Evolutionary conservation across 2,113 vertebrate species (phyloP).

Genomic region (Passerina amoena): DNA sequence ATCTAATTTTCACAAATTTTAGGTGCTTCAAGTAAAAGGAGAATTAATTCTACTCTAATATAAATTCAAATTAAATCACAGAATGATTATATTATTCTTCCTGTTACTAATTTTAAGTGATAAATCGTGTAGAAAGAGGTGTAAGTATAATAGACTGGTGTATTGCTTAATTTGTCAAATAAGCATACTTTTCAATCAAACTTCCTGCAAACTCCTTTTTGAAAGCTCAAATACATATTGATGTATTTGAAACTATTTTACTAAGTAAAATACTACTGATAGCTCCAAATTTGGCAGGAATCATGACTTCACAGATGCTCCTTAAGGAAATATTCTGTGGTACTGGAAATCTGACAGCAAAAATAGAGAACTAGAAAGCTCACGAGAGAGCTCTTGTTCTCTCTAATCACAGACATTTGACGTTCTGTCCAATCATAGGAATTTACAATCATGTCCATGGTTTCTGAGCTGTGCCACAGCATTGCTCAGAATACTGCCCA

Average conservation of each 20-base stretch:
- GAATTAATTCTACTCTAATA: not conserved
- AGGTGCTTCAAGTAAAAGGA: not conserved
- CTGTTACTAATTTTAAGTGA: not conserved
- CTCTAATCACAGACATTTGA: not conserved
- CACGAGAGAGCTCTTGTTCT: rapidly evolving
- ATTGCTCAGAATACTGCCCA: not conserved
- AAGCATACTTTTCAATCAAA: not conserved
- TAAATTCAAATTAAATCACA: not conserved
- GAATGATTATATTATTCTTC: not conserved
- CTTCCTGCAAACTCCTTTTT: not conserved
- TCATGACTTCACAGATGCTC: not conserved
- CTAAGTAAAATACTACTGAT: not conserved
- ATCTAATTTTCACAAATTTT: not conserved
- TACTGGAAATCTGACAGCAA: not conserved
- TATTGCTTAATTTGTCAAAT: not conserved
- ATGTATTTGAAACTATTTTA: not conserved
- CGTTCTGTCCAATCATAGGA: not conserved
- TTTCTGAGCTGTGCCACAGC: not conserved
- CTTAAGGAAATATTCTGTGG: not conserved
- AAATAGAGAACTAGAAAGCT: not conserved
- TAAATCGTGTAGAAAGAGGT: not conserved
- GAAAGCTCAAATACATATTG: not conserved
- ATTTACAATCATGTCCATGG: not conserved
- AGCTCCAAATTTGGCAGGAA: not conserved
- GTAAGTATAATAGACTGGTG: not conserved